phyloP scores from a whole-genome alignment of 2,113 vertebrate genomes.

The Ophthalmolycus amberensis region DNA sequence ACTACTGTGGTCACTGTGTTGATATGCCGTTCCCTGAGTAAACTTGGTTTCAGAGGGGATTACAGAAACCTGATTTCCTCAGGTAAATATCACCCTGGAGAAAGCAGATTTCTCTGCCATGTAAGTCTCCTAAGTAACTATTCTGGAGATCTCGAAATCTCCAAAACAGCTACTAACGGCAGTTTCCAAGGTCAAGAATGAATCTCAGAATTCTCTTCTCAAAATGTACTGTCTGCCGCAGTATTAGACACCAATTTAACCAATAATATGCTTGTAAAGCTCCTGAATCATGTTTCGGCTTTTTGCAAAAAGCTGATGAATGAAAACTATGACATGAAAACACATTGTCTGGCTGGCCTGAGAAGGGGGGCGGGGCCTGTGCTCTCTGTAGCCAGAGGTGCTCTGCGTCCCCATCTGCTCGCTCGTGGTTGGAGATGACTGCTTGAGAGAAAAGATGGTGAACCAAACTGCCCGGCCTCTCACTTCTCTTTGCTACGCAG shows the following conservation, averaged over 20 bases:
- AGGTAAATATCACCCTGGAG: not conserved
- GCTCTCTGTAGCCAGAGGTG: constrained; percentile 71
- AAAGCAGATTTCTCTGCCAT: not conserved
- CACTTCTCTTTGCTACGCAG: constrained; percentile 43
- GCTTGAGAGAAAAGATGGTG: constrained; percentile 40
- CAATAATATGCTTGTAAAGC: constrained; percentile 5
- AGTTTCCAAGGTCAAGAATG: not conserved
- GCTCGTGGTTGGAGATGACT: constrained; percentile 47
- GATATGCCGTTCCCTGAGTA: not conserved
- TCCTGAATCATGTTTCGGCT: not conserved
- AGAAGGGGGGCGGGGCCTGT: not conserved
- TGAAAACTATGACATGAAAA: constrained; percentile 13
- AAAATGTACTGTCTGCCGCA: not conserved
- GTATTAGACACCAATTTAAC: not conserved
- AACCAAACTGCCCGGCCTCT: constrained; percentile 36
- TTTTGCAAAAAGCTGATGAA: not conserved
- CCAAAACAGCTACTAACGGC: no score
- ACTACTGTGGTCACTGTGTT: not conserved
- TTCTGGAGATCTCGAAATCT: no score
- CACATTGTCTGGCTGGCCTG: constrained; percentile 31
- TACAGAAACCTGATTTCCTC: not conserved
- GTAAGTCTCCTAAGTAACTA: not conserved
- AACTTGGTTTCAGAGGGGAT: not conserved
- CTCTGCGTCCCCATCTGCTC: constrained; percentile 76
- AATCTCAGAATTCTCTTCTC: not conserved